A percentile compares a stretch with the other conserved stretches of the same genome.
Conservation (phyloP, 2,113 vertebrate genomes). For the Drymodes brunneopygia region DNA sequence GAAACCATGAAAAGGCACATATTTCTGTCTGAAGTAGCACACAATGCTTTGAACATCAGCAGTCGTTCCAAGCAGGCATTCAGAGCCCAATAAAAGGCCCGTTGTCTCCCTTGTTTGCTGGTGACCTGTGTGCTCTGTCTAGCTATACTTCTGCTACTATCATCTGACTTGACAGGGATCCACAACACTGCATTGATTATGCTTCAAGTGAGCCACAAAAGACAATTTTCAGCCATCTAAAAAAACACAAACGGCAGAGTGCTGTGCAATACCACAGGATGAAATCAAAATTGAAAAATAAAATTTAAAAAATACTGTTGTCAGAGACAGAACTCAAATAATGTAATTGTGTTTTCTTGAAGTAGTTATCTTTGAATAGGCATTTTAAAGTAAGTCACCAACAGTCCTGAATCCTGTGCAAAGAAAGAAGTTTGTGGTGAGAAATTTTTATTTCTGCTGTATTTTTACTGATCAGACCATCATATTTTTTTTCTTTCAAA, state of each 20-base stretch:
- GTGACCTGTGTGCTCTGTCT: slow-evolving; percentile 19
- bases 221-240: neutral
- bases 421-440: neutral
- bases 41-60: slow-evolving; percentile 22
- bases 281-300: neutral
- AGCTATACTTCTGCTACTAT: slow-evolving; percentile 22
- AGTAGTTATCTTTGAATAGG: neutral
- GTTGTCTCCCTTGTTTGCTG: neutral
- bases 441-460: neutral
- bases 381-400: neutral
- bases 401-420: neutral
- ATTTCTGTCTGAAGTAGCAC: neutral
- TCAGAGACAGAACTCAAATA: neutral
- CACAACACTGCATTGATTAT: slow-evolving; percentile 22
- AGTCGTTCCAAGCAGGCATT: neutral
- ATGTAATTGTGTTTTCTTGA: neutral
- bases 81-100: neutral
- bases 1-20: neutral
- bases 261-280: neutral
- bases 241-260: neutral
- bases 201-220: neutral
- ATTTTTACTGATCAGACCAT: neutral
- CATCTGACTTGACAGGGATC: slow-evolving; percentile 40
- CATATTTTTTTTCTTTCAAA: neutral
- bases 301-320: neutral